Evolutionary conservation across 2,797 vertebrate species (phyloP).

Genomic region (Sebastes paucispinis): DNA sequence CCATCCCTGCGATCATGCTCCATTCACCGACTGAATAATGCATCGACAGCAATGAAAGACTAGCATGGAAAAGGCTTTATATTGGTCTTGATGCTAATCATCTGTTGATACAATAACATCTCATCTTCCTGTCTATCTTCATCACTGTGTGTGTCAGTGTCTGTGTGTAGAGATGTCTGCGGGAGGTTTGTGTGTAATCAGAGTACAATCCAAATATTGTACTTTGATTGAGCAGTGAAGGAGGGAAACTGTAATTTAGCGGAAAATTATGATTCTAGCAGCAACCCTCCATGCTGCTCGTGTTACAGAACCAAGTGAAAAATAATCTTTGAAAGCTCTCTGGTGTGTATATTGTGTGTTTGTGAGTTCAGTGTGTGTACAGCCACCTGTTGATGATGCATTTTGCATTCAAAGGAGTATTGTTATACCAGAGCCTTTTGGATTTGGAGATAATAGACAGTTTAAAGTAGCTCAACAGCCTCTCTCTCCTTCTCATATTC

Average conservation of each 20-base stretch:
- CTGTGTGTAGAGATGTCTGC: slow-evolving; percentile 28
- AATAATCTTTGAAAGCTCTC: slow-evolving; percentile 63
- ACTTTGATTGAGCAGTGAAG: slow-evolving; percentile 67
- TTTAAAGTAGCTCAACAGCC: slow-evolving; percentile 45
- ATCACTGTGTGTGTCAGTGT: slow-evolving; percentile 56
- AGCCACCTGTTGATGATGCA: slow-evolving; percentile 57
- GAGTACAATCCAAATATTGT: slow-evolving; percentile 73
- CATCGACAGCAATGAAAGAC: slow-evolving; percentile 61
- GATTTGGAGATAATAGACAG: slow-evolving; percentile 46
- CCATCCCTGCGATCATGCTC: slow-evolving; percentile 40
- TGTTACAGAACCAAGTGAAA: slow-evolving; percentile 48
- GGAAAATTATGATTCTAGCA: slow-evolving; percentile 67
- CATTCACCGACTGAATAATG: slow-evolving; percentile 61
- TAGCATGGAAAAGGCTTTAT: slow-evolving; percentile 67
- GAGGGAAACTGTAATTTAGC: slow-evolving; percentile 70
- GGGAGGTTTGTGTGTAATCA: slow-evolving; percentile 62
- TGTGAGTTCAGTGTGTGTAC: neutral
- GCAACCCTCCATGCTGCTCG: slow-evolving; percentile 38
- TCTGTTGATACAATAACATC: slow-evolving; percentile 74
- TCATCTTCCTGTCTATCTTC: slow-evolving; percentile 76
- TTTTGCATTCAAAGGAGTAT: slow-evolving; percentile 24
- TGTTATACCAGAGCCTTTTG: slow-evolving; percentile 23
- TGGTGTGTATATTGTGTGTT: slow-evolving; percentile 48
- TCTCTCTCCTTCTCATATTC: slow-evolving; percentile 11
- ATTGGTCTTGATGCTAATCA: slow-evolving; percentile 68